Evolutionary conservation across 2,888 invertebrate species (phyloP).

Genomic region (Beris morrisii): DNA sequence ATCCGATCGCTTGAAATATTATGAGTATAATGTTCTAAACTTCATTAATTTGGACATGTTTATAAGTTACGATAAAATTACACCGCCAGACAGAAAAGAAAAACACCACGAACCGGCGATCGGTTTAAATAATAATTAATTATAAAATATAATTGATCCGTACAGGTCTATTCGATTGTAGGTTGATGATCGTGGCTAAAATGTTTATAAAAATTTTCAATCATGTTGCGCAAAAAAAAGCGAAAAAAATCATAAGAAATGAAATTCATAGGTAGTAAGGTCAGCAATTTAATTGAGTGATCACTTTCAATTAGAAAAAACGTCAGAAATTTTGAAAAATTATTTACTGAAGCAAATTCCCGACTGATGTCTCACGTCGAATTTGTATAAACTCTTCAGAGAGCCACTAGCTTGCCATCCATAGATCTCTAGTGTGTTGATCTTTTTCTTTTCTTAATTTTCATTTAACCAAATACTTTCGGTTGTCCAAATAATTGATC

Average conservation of each 20-base stretch:
- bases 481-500: constrained; percentile 32
- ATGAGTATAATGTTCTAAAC: no score
- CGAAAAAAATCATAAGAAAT: no score
- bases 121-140: constrained; percentile 30
- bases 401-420: background rate
- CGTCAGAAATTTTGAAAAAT: constrained; percentile 24
- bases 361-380: constrained; percentile 11
- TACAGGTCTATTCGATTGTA: constrained; percentile 15
- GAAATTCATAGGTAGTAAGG: background rate
- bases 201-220: background rate
- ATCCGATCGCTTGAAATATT: constrained; percentile 17
- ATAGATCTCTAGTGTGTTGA: constrained; percentile 12
- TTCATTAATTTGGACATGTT: no score
- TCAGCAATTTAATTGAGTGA: constrained; percentile 27
- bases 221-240: constrained; percentile 12
- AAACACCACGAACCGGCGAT: constrained; percentile 1
- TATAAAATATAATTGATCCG: constrained; percentile 26
- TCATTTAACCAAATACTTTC: constrained; percentile 31
- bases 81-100: no score
- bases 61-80: no score
- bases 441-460: constrained; percentile 28
- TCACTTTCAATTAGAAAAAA: constrained; percentile 30
- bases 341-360: constrained; percentile 1
- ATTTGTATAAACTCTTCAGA: constrained; percentile 9
- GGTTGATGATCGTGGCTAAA: background rate